phyloP scores from a whole-genome alignment of 2,797 vertebrate species.

The Pipistrellus pipistrellus region DNA sequence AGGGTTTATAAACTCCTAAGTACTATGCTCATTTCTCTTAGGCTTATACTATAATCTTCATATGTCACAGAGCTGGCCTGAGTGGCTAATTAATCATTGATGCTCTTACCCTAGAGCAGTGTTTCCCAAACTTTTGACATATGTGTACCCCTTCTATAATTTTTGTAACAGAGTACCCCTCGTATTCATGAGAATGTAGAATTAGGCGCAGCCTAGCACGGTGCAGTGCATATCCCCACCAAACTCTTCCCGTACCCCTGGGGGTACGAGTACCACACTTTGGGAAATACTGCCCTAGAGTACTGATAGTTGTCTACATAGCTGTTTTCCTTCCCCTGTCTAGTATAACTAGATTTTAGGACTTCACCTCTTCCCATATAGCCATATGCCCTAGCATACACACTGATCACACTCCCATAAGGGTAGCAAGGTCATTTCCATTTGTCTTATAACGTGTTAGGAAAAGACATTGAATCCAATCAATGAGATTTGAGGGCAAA shows the following conservation, averaged over 20 bases:
- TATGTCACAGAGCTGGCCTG: background rate
- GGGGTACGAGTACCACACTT: no score
- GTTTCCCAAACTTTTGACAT: no score
- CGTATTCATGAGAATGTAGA: no score
- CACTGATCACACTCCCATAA: background rate
- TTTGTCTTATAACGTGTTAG: background rate
- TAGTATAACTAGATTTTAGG: background rate
- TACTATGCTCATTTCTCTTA: background rate
- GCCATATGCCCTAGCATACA: background rate
- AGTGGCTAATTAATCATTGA: background rate
- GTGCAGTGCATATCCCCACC: no score
- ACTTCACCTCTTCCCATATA: background rate
- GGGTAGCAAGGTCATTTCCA: background rate
- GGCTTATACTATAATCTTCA: background rate
- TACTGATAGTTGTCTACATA: background rate
- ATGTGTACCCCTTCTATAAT: no score
- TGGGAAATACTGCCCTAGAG: background rate
- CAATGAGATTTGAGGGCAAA: background rate
- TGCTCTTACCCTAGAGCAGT: background rate
- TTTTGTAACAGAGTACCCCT: no score
- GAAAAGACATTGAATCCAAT: background rate
- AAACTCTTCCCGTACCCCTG: no score
- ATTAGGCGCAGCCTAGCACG: no score
- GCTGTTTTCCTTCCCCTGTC: background rate
- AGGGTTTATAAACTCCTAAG: constrained; percentile 28